Conservation (phyloP, 2,888 invertebrate genomes). For the Phania funesta region DNA sequence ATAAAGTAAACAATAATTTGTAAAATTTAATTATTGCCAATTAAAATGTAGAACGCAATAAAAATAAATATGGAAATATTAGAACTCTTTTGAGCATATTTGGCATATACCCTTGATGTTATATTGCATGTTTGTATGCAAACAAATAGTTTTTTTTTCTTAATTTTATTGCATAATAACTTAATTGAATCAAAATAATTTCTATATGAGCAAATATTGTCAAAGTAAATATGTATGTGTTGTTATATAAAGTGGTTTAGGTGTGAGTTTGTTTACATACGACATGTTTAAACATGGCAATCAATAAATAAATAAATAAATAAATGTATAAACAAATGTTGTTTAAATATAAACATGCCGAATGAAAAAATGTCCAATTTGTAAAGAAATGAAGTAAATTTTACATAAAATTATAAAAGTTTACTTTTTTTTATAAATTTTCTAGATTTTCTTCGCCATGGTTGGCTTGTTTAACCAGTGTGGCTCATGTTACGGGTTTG, state of each 20-base stretch:
- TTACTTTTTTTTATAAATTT: no score
- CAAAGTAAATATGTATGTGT: slow-evolving; percentile 5
- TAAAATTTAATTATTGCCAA: slow-evolving; percentile 66
- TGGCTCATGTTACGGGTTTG: no score
- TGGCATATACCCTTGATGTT: neutral
- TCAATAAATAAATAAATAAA: slow-evolving; percentile 59
- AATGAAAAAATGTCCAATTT: slow-evolving; percentile 5
- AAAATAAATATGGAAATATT: slow-evolving; percentile 48
- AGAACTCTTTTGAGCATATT: neutral
- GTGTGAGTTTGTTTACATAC: neutral
- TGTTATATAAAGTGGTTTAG: neutral
- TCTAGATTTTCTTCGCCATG: no score
- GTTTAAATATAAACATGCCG: slow-evolving; percentile 14
- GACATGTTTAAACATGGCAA: slow-evolving; percentile 60
- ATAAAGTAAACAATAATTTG: slow-evolving; percentile 62
- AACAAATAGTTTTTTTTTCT: neutral
- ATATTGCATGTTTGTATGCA: neutral
- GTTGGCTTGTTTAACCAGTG: no score
- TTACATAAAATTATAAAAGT: neutral
- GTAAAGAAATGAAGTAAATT: neutral
- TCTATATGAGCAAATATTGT: slow-evolving; percentile 35
- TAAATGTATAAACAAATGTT: slow-evolving; percentile 37
- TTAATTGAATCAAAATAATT: slow-evolving; percentile 66
- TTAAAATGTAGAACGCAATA: slow-evolving; percentile 62
- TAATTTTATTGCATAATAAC: slow-evolving; percentile 50